Base-by-base conservation (phyloP, 2,113 vertebrate genomes). In the Mesocricetus auratus region DNA sequence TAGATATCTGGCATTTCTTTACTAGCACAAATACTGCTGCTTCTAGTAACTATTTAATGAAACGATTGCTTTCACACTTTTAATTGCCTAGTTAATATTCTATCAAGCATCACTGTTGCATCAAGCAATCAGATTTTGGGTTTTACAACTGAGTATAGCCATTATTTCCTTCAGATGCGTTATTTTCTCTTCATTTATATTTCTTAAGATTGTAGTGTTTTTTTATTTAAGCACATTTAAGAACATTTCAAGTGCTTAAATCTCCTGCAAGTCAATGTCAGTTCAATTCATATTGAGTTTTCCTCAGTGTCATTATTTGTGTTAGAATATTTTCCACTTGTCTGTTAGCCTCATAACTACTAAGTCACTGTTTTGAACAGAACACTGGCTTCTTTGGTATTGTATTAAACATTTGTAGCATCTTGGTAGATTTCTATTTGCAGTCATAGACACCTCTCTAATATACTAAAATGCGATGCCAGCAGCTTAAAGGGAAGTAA, bases 21-120 rank as follows among this genome's bases (percentile, higher is more conserved):
- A 90, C 78, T 92, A 92, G 39, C 42, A 93, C 22, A 86, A 87
- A 93, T 68, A 56, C 3, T 79, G 24, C 39, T 93, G 19, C 75
- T 85, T 94, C 12, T 85, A 92, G 74, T 33, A 85, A 50, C 64
- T 36, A 42, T 68, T 78, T 87, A 96, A 82, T 77, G 85, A 95
- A 96, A 91, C 68, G 64, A 93, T 53, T 83, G 47, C 10, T 73
- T 86, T 86, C 50, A 42, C 94, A 90, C 13, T 90, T 93, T 78
- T 90, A 92, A 92, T 94, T 86, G 86, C 10, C 36, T 95, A 74
- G 22, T 62, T 96, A 87, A 92, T 73, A 92, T 42, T 95, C n/a
- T 85, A 69, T 62, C 45, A 89, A 75, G 26, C 4, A 75, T 94
- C 47, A 42, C 33, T 92, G 58, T 68, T 94, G 94, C 88, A 96